Base-by-base conservation (phyloP, 2,113 vertebrate species). In the Balaeniceps rex region DNA sequence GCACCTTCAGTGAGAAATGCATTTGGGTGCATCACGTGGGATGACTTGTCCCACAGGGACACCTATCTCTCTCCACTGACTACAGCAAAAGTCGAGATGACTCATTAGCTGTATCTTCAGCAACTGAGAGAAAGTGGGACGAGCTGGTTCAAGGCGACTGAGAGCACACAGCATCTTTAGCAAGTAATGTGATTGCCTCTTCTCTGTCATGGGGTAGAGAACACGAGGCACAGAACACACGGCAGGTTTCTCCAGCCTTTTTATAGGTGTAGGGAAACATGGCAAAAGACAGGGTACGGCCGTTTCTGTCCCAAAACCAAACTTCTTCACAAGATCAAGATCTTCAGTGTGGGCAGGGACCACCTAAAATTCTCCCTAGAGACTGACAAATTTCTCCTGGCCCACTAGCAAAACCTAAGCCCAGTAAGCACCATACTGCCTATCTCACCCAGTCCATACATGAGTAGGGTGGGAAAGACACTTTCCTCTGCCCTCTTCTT, bases 401-500 rank as follows among this genome's bases (percentile, higher is more conserved):
- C 69, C 23, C 77, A 36, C 36, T 49, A 58, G 34, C 44, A 79
- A 65, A 75, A 34, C 58, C 85, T 86, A 51, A 95, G 69, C 91
- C 64, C 46, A 34, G 44, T 21, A 42, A 96, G 29, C 68, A 54
- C 83, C 80, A 18, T 7, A 3, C 14, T 28, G 64, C 68, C 28
- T 31, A 3, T 58, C 68, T 42, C 9, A 2, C 36, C 22, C 60
- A 46, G 64, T 44, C 49, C 40, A 2, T 34, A 55, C 24, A 14
- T 14, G 23, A 81, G 31, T 19, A 68, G 54, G 70, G 29, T 63
- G 86, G 60, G 66, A 78, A 63, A 88, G 9, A 66, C 25, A 60
- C 69, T 82, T 38, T 65, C 75, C 63, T 68, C 77, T 80, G 34
- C 85, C 57, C 87, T 93, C 34, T 87, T 87, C 92, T 95, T 96